A percentile compares a stretch with the other conserved stretches of the same genome.
phyloP scores from a whole-genome alignment of 1,140 invertebrate genomes.

The Heliconius nattereri region DNA sequence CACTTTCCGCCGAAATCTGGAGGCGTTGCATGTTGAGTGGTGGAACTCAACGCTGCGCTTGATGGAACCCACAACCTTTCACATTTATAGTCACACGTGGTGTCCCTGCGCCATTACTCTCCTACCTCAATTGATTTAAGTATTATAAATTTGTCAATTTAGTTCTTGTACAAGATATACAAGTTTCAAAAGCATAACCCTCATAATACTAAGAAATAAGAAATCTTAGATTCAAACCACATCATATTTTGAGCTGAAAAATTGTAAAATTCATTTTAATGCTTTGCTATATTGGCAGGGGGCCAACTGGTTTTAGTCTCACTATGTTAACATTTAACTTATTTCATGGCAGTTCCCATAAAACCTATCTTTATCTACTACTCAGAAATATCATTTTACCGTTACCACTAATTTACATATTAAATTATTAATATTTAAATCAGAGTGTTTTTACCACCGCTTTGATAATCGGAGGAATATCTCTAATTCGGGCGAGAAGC shows the following conservation, averaged over 20 bases:
- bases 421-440: too few species aligned
- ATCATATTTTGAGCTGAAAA: conserved; percentile 25
- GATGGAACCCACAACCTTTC: too few species aligned
- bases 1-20: too few species aligned
- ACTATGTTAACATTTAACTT: conserved; percentile 13
- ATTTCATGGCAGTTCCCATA: background rate
- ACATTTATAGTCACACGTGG: too few species aligned
- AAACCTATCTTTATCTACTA: background rate
- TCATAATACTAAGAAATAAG: background rate
- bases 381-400: background rate
- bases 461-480: too few species aligned
- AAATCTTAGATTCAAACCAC: conserved; percentile 15
- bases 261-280: conserved; percentile 26
- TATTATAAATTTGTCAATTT: background rate
- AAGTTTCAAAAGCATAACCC: background rate
- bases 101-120: too few species aligned
- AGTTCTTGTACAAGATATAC: background rate
- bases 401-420: background rate
- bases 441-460: too few species aligned
- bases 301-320: conserved; percentile 25
- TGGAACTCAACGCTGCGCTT: too few species aligned
- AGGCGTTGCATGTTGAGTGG: too few species aligned
- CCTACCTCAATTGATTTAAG: too few species aligned
- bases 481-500: too few species aligned
- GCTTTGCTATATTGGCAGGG: conserved; percentile 21